phyloP scores from a whole-genome alignment of 53 echinoderm and acorn worm genomes.

The Patiria pectinifera region DNA sequence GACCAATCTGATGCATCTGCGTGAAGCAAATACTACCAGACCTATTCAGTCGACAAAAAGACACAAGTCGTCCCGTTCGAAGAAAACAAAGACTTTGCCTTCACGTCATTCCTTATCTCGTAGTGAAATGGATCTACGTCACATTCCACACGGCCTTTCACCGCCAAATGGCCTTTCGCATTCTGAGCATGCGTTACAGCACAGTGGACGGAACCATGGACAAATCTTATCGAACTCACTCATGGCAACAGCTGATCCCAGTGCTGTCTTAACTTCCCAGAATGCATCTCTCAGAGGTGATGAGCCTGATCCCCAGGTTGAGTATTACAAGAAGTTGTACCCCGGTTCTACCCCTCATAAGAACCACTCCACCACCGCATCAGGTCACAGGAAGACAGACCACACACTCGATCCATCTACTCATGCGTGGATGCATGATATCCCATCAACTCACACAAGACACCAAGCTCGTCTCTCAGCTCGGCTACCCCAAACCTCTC shows the following conservation, averaged over 20 bases:
- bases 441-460: constrained; percentile 4
- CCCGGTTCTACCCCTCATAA: constrained; percentile 1
- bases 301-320: constrained; percentile 1
- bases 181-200: neutral
- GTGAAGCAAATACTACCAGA: neutral
- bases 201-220: neutral
- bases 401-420: constrained; percentile 34
- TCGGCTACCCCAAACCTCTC: neutral
- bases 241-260: neutral
- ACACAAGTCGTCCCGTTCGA: neutral
- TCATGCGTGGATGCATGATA: constrained; percentile 45
- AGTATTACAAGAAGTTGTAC: constrained; percentile 47
- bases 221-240: neutral
- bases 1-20: neutral
- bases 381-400: constrained; percentile 14
- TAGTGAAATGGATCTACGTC: constrained; percentile 8
- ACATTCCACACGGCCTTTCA: neutral
- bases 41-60: neutral
- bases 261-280: neutral
- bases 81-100: neutral
- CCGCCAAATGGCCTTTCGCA: neutral
- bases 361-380: constrained; percentile 22
- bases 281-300: no score
- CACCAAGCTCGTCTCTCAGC: neutral
- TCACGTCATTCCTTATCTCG: neutral